These are phyloP conservation scores for Spodoptera exigua DNA, from an alignment of 2,888 invertebrate genomes.

Conservation along the genomic window DNA sequence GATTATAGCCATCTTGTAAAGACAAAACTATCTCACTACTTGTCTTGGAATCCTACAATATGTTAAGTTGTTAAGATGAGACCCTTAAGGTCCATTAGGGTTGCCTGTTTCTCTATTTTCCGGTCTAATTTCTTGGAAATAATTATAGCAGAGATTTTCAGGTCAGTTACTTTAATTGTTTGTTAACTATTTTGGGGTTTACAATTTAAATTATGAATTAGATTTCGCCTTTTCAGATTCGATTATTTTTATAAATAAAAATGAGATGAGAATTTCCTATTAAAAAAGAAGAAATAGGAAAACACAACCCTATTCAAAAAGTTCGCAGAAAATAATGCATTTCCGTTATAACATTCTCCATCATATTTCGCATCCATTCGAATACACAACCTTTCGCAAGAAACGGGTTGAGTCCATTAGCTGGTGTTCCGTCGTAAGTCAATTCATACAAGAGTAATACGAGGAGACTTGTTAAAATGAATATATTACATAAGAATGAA, in stretches of 20 bases:
- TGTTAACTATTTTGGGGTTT: neutral
- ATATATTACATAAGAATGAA: constrained; percentile 27
- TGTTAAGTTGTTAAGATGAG: constrained; percentile 44
- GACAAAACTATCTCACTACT: constrained; percentile 44
- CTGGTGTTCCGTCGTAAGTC: constrained; percentile 10
- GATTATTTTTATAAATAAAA: no score
- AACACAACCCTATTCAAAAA: no score
- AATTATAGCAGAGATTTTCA: constrained; percentile 14
- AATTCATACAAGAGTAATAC: constrained; percentile 2
- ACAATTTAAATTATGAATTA: no score
- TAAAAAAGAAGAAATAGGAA: no score
- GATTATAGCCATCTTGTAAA: constrained; percentile 42
- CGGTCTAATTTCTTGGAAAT: constrained; percentile 6
- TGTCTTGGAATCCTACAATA: constrained; percentile 36
- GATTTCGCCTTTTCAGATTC: no score
- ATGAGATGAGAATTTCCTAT: no score
- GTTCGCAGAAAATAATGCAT: no score
- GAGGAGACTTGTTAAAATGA: constrained; percentile 9
- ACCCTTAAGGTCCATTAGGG: constrained; percentile 18
- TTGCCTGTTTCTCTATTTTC: constrained; percentile 25
- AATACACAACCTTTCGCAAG: neutral
- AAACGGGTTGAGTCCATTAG: constrained; percentile 11
- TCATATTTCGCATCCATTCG: no score
- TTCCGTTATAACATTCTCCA: no score
- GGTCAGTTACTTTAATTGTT: neutral